These are phyloP conservation scores for Terrapene triunguis DNA, from an alignment of 2,113 vertebrate genomes.

Conservation along the genomic window DNA sequence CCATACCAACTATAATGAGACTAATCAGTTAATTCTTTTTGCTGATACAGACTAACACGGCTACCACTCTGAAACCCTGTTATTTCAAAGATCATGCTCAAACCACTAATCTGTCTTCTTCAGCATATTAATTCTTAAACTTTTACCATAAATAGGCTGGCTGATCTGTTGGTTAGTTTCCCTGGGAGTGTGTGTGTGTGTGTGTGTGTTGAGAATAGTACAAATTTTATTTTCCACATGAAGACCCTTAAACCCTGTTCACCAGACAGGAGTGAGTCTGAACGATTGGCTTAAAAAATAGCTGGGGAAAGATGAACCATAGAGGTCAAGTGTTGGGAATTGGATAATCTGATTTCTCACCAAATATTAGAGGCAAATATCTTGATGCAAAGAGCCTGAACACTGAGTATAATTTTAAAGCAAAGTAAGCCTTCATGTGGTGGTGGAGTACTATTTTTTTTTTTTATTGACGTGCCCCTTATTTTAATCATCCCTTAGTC, in stretches of 20 bases:
- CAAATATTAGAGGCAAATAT: neutral
- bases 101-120: neutral
- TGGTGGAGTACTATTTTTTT: neutral
- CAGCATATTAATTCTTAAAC: neutral
- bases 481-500: neutral
- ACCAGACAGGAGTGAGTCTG: neutral
- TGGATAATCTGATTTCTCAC: neutral
- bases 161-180: neutral
- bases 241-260: neutral
- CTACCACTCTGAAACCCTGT: neutral
- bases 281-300: neutral
- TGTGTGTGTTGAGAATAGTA: neutral
- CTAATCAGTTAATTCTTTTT: too few species aligned
- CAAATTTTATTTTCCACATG: neutral
- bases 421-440: neutral
- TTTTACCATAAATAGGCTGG: neutral
- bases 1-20: too few species aligned
- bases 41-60: too few species aligned
- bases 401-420: neutral
- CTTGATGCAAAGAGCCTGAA: neutral
- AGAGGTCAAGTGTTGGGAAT: neutral
- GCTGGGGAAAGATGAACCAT: accelerated
- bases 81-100: neutral
- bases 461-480: neutral
- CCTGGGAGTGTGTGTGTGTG: neutral